Evolutionary conservation across 2,113 vertebrate genomes (phyloP).

Genomic region (Mastomys coucha): DNA sequence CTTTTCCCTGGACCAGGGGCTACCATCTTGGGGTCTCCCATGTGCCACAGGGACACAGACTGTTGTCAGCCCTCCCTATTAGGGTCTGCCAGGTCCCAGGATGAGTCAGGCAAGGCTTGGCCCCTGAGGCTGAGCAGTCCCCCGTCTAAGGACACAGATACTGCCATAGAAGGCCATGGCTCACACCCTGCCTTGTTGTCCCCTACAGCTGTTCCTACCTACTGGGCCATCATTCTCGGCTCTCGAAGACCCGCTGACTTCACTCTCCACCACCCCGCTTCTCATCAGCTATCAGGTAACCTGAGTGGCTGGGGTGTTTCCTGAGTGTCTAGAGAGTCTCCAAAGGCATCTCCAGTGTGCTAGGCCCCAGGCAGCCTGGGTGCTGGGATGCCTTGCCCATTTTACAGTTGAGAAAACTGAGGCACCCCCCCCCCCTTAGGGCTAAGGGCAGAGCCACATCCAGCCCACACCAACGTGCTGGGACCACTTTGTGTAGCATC

Average conservation of each 20-base stretch:
- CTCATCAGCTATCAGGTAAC: constrained; percentile 93
- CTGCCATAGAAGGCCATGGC: not conserved
- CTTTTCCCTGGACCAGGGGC: not conserved
- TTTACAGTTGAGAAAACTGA: not conserved
- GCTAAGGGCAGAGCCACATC: not conserved
- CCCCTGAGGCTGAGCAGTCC: not conserved
- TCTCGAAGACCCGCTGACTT: constrained; percentile 88
- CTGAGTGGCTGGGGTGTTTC: not conserved
- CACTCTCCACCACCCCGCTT: constrained; percentile 92
- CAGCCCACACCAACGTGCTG: not conserved
- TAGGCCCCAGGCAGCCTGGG: not conserved
- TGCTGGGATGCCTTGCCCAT: too few species aligned
- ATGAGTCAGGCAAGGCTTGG: too few species aligned
- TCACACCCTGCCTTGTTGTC: constrained; percentile 74
- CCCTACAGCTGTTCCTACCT: constrained; percentile 90
- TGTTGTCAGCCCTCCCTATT: not conserved
- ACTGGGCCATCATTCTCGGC: constrained; percentile 87
- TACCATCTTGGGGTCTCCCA: fast-evolving
- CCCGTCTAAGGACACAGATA: not conserved
- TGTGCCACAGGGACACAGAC: not conserved
- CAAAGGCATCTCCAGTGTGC: not conserved
- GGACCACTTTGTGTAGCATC: not conserved
- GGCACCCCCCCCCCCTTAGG: not conserved
- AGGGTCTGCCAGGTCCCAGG: not conserved
- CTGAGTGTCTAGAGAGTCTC: not conserved